Evolutionary conservation across 2,797 vertebrate species (phyloP), one percentile per base, ranked within the genome.

Genomic region (Acanthopagrus latus): DNA sequence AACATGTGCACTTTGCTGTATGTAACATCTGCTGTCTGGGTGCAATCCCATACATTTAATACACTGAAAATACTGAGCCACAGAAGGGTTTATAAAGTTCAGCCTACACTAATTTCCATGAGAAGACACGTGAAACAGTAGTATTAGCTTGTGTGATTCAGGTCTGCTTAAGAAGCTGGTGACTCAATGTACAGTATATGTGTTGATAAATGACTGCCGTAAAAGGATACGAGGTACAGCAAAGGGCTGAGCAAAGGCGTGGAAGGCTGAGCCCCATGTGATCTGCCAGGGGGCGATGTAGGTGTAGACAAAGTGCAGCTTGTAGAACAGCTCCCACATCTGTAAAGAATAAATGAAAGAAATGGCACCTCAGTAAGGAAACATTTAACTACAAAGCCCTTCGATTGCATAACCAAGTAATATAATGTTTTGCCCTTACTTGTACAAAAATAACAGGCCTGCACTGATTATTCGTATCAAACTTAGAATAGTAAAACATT

Each of bases 281-380:
- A 99, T 99, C 86, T 99, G 98, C 98, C 98, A 99, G 0, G 98
- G 98, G 71, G 98, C 98, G 55, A 99, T 97, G 86, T 99, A 99
- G 82, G 98, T 99, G 91, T 99, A 99, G 75, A 99, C 97, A 88
- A 99, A 99, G 90, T 96, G 96, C 91, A 99, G 82, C 89, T 99
- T 99, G 94, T 98, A 97, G 89, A 99, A 97, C 69, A 99, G 95
- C 91, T 99, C 98, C 98, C 98, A 99, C 87, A 99, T 92, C 98
- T 99, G 84, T 46, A 56, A 29, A 17, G 20, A 70, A 66, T 25
- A 62, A 25, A 33, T 13, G 20, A 29, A 13, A 48, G 38, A 68
- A 6, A 63, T n/a, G 60, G 3, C n/a, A 25, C 11, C 85, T 33
- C 7, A 71, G 57, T 65, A 58, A 50, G 33, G 38, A 69, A n/a